phyloP scores from a whole-genome alignment of 1,140 invertebrate species.

The Zaprionus inermis region DNA sequence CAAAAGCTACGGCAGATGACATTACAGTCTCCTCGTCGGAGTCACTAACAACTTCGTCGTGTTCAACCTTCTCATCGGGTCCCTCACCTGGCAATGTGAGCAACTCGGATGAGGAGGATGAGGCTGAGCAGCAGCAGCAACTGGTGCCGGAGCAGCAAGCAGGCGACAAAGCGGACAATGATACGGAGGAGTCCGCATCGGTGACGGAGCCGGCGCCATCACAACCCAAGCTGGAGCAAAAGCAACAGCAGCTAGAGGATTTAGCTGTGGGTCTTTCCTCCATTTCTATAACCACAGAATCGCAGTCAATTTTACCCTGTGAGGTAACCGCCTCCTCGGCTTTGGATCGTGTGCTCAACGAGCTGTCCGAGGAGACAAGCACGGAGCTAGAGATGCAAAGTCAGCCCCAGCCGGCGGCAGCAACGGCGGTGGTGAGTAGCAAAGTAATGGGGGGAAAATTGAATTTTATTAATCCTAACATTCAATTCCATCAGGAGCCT shows the following conservation, averaged over 20 bases:
- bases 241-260: conserved; percentile 41
- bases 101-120: conserved; percentile 61
- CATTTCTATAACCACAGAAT: conserved; percentile 71
- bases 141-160: conserved; percentile 8
- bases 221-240: conserved; percentile 1
- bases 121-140: conserved; percentile 34
- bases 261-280: conserved; percentile 74
- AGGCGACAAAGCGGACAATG: conserved; percentile 29
- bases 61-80: conserved; percentile 81
- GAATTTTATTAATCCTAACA: too few species aligned
- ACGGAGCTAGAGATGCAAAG: conserved; percentile 54
- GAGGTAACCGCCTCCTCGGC: conserved; percentile 71
- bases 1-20: conserved; percentile 33
- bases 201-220: conserved; percentile 13
- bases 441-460: too few species aligned
- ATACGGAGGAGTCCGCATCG: conserved; percentile 5
- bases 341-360: conserved; percentile 64
- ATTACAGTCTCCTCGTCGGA: conserved; percentile 60
- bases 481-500: not conserved
- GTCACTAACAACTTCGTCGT: conserved; percentile 79
- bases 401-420: conserved; percentile 37
- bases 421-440: conserved; percentile 27
- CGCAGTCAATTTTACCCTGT: conserved; percentile 66
- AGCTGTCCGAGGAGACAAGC: conserved; percentile 62
- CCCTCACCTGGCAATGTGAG: conserved; percentile 71